Percentiles rank a stretch among this genome's conserved stretches.
phyloP scores from a whole-genome alignment of 1,140 invertebrate genomes.

The Phortica variegata region DNA sequence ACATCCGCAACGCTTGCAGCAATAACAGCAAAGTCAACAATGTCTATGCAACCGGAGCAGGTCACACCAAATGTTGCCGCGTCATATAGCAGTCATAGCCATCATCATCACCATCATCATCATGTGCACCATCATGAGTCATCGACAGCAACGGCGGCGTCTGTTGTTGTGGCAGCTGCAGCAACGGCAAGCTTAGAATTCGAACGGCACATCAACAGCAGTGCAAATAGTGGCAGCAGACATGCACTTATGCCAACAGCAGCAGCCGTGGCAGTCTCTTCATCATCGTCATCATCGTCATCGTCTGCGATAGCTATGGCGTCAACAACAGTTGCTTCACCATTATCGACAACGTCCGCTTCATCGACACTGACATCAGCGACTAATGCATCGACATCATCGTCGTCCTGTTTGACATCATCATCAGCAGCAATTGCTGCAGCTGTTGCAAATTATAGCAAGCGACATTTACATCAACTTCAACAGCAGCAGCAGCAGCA shows the following conservation, averaged over 20 bases:
- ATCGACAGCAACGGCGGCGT: too few species aligned
- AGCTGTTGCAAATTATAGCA: too few species aligned
- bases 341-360: neutral
- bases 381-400: too few species aligned
- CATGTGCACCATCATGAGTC: conserved; percentile 34
- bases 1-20: conserved; percentile 1
- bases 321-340: neutral
- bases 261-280: neutral
- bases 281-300: conserved; percentile 2
- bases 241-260: neutral
- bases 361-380: too few species aligned
- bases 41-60: neutral
- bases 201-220: too few species aligned
- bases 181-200: too few species aligned
- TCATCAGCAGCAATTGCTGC: too few species aligned
- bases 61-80: neutral
- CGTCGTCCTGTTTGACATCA: too few species aligned
- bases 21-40: conserved; percentile 18
- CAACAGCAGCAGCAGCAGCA: conserved; percentile 8
- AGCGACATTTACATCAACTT: conserved; percentile 23
- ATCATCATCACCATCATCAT: conserved; percentile 43
- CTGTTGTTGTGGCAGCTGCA: too few species aligned
- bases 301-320: neutral
- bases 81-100: conserved; percentile 6
- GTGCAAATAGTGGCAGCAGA: too few species aligned